phyloP scores from a whole-genome alignment of 2,888 invertebrate genomes.

The Deroplatys truncata region DNA sequence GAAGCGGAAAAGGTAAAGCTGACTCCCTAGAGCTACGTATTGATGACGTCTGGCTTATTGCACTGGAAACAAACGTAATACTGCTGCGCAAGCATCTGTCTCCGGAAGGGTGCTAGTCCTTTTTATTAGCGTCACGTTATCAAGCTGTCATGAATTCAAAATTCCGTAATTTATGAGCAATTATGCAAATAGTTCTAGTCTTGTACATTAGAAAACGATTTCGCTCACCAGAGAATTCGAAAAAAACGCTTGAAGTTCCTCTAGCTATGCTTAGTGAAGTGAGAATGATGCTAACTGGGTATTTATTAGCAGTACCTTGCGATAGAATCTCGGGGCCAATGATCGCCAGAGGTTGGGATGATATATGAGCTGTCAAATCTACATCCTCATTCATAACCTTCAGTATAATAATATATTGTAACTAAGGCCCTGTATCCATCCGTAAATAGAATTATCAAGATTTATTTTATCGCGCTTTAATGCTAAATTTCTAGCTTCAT shows the following conservation, averaged over 20 bases:
- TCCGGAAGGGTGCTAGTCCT: too few relatives aligned
- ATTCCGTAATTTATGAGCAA: neutral
- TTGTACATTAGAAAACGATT: neutral
- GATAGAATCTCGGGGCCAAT: neutral
- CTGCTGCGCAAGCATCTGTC: too few relatives aligned
- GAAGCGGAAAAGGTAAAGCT: too few relatives aligned
- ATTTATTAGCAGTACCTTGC: neutral
- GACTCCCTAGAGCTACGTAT: too few relatives aligned
- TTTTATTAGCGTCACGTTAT: too few relatives aligned
- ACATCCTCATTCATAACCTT: neutral
- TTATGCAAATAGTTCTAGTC: neutral
- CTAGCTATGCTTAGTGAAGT: neutral
- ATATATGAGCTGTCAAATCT: neutral
- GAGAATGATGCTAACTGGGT: neutral
- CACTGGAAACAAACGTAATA: too few relatives aligned
- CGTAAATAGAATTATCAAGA: neutral
- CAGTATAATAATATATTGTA: neutral
- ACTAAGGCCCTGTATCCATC: neutral
- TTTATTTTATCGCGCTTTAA: neutral
- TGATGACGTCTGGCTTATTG: too few relatives aligned
- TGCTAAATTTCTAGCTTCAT: neutral
- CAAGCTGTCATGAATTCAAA: too few relatives aligned
- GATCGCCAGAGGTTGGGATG: neutral
- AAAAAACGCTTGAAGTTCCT: neutral
- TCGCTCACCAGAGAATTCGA: neutral